A percentile compares a stretch with the other conserved stretches of the same genome.
These are phyloP conservation scores for Steatornis caripensis DNA, from an alignment of 2,113 vertebrate species.

Conservation along the genomic window DNA sequence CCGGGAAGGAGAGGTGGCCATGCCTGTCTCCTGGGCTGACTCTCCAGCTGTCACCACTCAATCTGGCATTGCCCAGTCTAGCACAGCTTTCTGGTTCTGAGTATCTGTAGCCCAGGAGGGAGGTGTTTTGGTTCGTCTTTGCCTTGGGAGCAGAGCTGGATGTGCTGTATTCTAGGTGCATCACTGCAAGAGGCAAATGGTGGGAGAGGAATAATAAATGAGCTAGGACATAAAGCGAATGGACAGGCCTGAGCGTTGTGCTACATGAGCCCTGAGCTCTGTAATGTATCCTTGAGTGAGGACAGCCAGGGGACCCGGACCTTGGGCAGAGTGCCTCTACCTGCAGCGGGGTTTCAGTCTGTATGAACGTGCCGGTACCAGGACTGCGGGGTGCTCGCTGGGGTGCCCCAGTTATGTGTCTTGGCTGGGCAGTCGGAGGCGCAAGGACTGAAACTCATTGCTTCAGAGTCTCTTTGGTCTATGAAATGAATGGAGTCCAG, in stretches of 20 bases:
- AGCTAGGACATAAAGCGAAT: background rate
- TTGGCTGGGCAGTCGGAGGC: background rate
- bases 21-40: background rate
- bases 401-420: accelerated
- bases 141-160: background rate
- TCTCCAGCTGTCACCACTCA: background rate
- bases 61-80: background rate
- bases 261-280: background rate
- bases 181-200: background rate
- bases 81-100: background rate
- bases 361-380: accelerated
- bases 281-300: background rate
- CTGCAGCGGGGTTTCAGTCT: background rate
- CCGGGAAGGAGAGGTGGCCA: background rate
- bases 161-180: background rate
- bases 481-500: background rate
- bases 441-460: background rate
- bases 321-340: background rate
- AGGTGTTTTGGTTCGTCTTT: background rate
- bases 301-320: background rate
- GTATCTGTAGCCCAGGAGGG: background rate
- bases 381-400: background rate
- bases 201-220: background rate
- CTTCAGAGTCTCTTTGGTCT: background rate
- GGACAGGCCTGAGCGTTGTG: background rate